These are phyloP conservation scores for Orientallactaga sibirica DNA, from an alignment of 2,797 vertebrate genomes.

Conservation along the genomic window DNA sequence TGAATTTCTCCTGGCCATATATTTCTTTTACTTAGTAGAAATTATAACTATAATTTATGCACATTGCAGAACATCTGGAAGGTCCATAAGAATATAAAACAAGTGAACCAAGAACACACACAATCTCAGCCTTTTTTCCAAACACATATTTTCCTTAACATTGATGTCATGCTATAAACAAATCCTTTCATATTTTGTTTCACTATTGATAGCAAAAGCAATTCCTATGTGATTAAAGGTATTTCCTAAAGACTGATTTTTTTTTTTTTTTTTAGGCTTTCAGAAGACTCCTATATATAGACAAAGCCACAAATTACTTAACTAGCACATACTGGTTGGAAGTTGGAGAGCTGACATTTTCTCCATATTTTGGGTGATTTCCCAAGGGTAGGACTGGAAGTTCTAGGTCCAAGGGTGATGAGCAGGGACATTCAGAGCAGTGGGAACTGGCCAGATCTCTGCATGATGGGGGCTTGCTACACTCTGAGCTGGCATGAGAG, in stretches of 20 bases:
- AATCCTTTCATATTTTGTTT: neutral
- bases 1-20: neutral
- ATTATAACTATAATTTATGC: neutral
- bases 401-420: neutral
- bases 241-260: slow-evolving; percentile 32
- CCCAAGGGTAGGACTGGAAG: slow-evolving; percentile 30
- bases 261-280: slow-evolving; percentile 11
- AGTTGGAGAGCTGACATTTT: neutral
- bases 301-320: slow-evolving; percentile 8
- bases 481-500: neutral
- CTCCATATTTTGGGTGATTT: slow-evolving; percentile 25
- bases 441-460: neutral
- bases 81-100: neutral
- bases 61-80: slow-evolving; percentile 24
- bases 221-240: slow-evolving; percentile 5
- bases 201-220: slow-evolving; percentile 14
- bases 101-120: neutral
- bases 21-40: slow-evolving; percentile 21
- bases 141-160: neutral
- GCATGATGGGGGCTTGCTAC: neutral
- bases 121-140: neutral
- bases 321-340: neutral
- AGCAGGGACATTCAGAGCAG: neutral
- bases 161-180: slow-evolving; percentile 5
- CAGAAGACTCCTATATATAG: neutral